These are phyloP conservation scores for Galbula dea DNA, from an alignment of 2,113 vertebrate species.

Conservation along the genomic window DNA sequence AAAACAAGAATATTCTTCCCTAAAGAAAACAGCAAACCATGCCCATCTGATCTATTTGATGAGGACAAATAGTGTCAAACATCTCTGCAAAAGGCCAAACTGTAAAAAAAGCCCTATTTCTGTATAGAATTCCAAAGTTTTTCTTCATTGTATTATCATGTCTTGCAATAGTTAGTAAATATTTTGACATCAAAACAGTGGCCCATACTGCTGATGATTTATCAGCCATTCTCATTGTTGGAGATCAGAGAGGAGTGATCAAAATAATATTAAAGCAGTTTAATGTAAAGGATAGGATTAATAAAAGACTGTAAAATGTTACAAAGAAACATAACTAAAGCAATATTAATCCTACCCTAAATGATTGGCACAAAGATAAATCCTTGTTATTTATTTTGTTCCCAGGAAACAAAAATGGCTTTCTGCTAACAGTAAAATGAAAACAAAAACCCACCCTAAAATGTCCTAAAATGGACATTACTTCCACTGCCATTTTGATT, in stretches of 20 bases:
- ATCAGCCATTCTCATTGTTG: neutral
- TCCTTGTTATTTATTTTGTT: neutral
- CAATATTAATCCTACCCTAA: neutral
- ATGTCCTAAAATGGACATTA: neutral
- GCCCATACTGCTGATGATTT: neutral
- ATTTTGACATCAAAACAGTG: neutral
- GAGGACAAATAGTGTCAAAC: neutral
- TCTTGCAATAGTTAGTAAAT: neutral
- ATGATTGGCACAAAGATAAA: neutral
- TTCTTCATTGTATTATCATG: neutral
- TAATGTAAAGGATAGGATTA: neutral
- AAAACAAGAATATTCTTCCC: neutral
- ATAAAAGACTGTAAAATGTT: neutral
- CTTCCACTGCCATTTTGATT: neutral
- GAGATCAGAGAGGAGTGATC: neutral
- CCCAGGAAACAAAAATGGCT: neutral
- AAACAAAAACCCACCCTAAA: neutral
- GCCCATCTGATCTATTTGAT: neutral
- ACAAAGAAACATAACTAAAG: neutral
- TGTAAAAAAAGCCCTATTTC: neutral
- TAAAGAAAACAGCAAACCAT: neutral
- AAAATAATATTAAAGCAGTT: neutral
- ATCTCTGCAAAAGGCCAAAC: neutral
- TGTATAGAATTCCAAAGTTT: neutral
- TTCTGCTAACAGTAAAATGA: neutral